A percentile compares a stretch with the other conserved stretches of the same genome.
Evolutionary conservation across 2,797 vertebrate genomes (phyloP).

Genomic region (Myoxocephalus aenaeus): DNA sequence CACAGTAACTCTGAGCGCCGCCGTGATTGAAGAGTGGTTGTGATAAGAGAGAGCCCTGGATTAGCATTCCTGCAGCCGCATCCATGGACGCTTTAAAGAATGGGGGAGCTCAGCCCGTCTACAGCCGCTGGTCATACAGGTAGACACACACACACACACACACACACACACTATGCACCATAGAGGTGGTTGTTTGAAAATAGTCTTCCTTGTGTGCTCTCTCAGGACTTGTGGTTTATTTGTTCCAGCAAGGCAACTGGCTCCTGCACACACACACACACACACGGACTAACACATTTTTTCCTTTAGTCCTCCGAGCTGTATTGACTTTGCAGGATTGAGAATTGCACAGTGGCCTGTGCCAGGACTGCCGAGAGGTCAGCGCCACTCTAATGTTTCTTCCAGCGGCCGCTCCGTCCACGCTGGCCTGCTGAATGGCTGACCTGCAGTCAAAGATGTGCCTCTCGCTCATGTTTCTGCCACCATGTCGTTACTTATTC

Average conservation of each 20-base stretch:
- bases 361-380: slow-evolving; percentile 24
- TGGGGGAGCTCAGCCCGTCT: slow-evolving; percentile 78
- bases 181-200: background rate
- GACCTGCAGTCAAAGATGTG: slow-evolving; percentile 48
- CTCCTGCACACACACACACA: background rate
- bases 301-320: slow-evolving; percentile 4
- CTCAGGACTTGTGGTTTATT: slow-evolving; percentile 3
- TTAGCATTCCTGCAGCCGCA: slow-evolving; percentile 63
- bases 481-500: slow-evolving; percentile 77
- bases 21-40: slow-evolving; percentile 32
- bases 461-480: slow-evolving; percentile 73
- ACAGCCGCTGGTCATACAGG: slow-evolving; percentile 90
- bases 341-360: slow-evolving; percentile 8
- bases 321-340: slow-evolving; percentile 5
- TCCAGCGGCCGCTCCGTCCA: slow-evolving; percentile 8
- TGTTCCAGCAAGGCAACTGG: background rate
- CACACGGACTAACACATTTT: background rate
- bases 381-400: slow-evolving; percentile 30
- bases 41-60: slow-evolving; percentile 33
- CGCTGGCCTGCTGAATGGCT: slow-evolving; percentile 11
- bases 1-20: slow-evolving; percentile 20
- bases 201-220: slow-evolving; percentile 3
- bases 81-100: slow-evolving; percentile 82
- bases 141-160: slow-evolving; percentile 51
- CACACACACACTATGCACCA: background rate